A percentile compares a stretch with the other conserved stretches of the same genome.
Conservation (phyloP, 2,888 invertebrate genomes). For the Galeruca laticollis region DNA sequence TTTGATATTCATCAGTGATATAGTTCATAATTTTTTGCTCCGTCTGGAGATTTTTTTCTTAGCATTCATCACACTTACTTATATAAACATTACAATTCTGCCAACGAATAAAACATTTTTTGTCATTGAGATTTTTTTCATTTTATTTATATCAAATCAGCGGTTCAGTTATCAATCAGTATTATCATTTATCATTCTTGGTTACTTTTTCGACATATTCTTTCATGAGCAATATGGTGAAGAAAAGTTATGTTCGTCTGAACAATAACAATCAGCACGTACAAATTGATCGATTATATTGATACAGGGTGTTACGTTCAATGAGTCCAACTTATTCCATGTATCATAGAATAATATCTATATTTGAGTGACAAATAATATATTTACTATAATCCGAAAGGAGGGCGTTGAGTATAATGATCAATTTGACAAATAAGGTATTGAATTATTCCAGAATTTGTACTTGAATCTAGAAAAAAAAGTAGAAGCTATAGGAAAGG, state of each 20-base stretch:
- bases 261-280: background rate
- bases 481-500: background rate
- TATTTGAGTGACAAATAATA: too few species aligned
- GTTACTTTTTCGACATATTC: background rate
- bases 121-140: background rate
- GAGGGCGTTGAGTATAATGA: too few species aligned
- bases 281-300: background rate
- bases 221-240: background rate
- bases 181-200: conserved; percentile 3
- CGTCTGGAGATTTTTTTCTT: too few species aligned
- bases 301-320: background rate
- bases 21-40: too few species aligned
- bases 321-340: too few species aligned
- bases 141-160: background rate
- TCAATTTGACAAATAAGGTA: too few species aligned
- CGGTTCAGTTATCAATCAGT: conserved; percentile 1
- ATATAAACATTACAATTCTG: background rate
- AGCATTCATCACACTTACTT: background rate
- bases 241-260: background rate
- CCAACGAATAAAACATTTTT: conserved; percentile 2
- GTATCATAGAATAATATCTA: too few species aligned
- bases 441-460: too few species aligned
- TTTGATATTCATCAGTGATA: too few species aligned
- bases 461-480: background rate
- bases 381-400: too few species aligned